Base-by-base conservation (phyloP, 2,888 invertebrate genomes). In the Perizoma flavofasciatum region DNA sequence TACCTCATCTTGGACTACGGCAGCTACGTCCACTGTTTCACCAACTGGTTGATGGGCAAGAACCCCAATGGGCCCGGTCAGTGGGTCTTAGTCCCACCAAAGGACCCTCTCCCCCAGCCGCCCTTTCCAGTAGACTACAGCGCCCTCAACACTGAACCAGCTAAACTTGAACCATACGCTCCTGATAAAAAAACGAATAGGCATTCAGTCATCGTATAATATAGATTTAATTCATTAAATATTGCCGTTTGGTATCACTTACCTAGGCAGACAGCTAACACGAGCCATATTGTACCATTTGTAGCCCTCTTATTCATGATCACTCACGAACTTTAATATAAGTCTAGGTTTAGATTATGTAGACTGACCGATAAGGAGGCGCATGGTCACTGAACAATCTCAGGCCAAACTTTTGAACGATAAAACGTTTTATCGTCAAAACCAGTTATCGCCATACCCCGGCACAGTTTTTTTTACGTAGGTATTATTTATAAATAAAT, bases 61-160 rank as follows among this genome's bases (percentile, higher is more conserved):
- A 94, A 95, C 72, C 96, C 96, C 5, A 95, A 96, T 77, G 96
- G 96, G 0, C 95, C 95, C 0, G 96, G 96, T 0, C 95, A 96
- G 73, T 95, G 94, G 92, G 93, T 96, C 49, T 93, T 96, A 37
- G 95, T 95, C 11, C 93, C 94, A 5, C 90, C 94, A 2, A 93
- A 93, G 68, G 92, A 88, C 67, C 85, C 93, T 32, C 79, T 92
- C 8, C 93, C 92, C 0, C 89, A 92, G 53, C 93, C 93, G 2
- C 93, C 94, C 8, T 96, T 95, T 78, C 96, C 96, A 4, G 95
- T 96, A 54, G 96, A 96, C 89, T 96, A 96, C 85, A 95, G 95
- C 74, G 95, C 95, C 34, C 89, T 96, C 66, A 95, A 95, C 85
- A 94, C 95, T 4, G 94, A 95, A 71, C 94, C 94, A 59, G 94